Evolutionary conservation across 1,140 invertebrate species (phyloP), one percentile per base, ranked within the genome.

Genomic region (Colletes latitarsis): DNA sequence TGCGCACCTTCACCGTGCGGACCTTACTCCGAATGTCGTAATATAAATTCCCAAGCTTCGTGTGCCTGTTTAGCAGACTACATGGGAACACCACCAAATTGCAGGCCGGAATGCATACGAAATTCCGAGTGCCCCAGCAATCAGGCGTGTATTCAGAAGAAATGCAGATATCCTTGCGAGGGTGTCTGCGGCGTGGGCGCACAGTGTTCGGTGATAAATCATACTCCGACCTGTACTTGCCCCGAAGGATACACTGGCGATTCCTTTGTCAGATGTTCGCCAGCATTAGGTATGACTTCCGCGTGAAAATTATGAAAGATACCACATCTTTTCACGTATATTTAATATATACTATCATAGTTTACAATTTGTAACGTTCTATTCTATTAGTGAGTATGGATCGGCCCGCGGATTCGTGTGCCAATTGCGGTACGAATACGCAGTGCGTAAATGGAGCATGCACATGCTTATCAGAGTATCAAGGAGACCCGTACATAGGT

Each of bases 31-130:
- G 90, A 92, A 69, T 95, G 94, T 73, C 87, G 88, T 58, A 88
- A 91, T 15, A 84, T 90, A 49, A 88, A 88, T 14, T 90, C 87
- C 8, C 85, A 85, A 69, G 85, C 95, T 21, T 93, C 95, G 4
- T 96, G 96, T 84, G 94, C 94, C 84, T 96, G 96, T 90, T 91
- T 94, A 69, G 88, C 93, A 52, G 94, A 94, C 75, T 95, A 94
- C 87, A 94, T 94, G 57, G 95, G 95, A 72, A 85, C 91, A 68
- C 95, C 95, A 67, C 95, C 96, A 57, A 94, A 94, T 84, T 96
- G 95, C 90, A 91, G 95, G 79, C 96, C 96, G 15, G 95, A 96
- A 92, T 96, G 96, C 91, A 94, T 94, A 49, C 95, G 95, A 86
- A 96, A 96, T 89, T 94, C 94, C 2, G 96, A 97, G 88, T 97